phyloP scores from a whole-genome alignment of 2,888 invertebrate species.

The Parnassius glacialis region DNA sequence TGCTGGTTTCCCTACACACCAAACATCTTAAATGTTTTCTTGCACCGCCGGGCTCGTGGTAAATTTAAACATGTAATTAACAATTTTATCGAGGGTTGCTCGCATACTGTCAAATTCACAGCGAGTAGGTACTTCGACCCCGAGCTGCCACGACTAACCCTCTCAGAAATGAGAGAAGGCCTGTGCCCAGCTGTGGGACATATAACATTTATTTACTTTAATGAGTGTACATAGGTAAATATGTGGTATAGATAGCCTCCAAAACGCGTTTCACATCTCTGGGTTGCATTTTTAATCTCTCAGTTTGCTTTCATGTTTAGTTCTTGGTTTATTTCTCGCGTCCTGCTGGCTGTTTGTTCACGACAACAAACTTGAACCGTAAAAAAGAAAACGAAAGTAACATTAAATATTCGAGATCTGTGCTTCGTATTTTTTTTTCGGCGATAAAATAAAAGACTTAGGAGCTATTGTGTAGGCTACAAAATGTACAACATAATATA shows the following conservation, averaged over 20 bases:
- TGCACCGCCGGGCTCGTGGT: no score
- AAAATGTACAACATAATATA: no score
- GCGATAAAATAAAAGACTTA: constrained; percentile 3
- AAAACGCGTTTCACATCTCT: constrained; percentile 52
- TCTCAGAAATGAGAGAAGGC: no score
- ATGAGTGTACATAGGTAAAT: constrained; percentile 45
- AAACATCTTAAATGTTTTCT: no score
- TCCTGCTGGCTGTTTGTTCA: constrained; percentile 46
- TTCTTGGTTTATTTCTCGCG: constrained; percentile 54
- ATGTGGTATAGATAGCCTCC: constrained; percentile 51
- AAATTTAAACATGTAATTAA: no score
- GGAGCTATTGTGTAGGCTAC: neutral
- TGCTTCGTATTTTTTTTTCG: constrained; percentile 19
- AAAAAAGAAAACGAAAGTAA: constrained; percentile 65
- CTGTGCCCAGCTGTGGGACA: no score
- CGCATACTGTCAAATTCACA: no score
- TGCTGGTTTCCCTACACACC: no score
- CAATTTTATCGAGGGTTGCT: no score
- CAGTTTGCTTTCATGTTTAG: constrained; percentile 59
- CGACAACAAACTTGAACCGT: constrained; percentile 38
- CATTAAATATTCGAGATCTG: constrained; percentile 46
- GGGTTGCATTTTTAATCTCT: constrained; percentile 45
- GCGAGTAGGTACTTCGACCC: no score
- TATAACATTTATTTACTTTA: neutral
- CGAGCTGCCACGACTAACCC: no score